phyloP scores from a whole-genome alignment of 2,797 vertebrate genomes.

The Ctenopoma multispine region DNA sequence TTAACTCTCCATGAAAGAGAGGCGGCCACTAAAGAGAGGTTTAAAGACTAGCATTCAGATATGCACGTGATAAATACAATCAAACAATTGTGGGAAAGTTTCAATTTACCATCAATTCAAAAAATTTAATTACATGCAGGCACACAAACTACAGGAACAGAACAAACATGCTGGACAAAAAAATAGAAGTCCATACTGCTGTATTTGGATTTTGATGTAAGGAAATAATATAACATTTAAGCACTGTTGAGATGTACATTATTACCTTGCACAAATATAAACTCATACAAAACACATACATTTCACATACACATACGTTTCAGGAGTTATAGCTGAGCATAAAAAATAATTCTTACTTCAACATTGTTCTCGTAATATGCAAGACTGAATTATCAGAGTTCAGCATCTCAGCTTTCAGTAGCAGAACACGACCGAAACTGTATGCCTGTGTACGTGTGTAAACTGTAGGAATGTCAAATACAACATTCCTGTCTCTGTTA shows the following conservation, averaged over 20 bases:
- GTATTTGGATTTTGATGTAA: too few relatives aligned
- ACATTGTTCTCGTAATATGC: constrained; percentile 40
- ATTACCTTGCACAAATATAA: neutral
- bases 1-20: constrained; percentile 60
- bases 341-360: too few relatives aligned
- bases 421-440: constrained; percentile 68
- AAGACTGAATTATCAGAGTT: constrained; percentile 63
- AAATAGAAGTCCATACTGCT: too few relatives aligned
- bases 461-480: constrained; percentile 55
- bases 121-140: constrained; percentile 7
- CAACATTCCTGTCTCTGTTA: constrained; percentile 52
- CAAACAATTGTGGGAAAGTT: constrained; percentile 5
- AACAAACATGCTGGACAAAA: neutral
- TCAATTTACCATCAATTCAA: constrained; percentile 33
- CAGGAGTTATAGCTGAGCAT: neutral
- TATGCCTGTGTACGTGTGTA: constrained; percentile 24
- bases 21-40: constrained; percentile 43
- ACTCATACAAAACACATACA: too few relatives aligned
- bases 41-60: constrained; percentile 56
- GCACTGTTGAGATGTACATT: neutral
- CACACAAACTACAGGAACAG: neutral
- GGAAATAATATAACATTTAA: neutral
- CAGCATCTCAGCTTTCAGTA: constrained; percentile 72
- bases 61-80: constrained; percentile 33
- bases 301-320: constrained; percentile 10